Percentiles rank a stretch among this genome's conserved stretches.
phyloP scores from a whole-genome alignment of 2,797 vertebrate species.

The Aeoliscus strigatus region DNA sequence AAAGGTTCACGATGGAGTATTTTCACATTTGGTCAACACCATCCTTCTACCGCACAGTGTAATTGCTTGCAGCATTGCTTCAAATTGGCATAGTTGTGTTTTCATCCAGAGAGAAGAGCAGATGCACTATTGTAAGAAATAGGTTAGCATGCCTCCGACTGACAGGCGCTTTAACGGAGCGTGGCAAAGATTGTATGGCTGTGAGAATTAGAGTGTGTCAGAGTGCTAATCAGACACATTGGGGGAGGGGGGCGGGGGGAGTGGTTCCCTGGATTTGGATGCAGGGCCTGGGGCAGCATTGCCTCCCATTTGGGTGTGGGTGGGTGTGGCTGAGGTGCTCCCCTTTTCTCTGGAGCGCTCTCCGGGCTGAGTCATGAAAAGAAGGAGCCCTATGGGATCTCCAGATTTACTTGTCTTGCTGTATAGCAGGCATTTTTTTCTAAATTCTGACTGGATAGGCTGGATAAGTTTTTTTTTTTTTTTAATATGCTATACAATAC shows the following conservation, averaged over 20 bases:
- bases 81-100: slow-evolving; percentile 32
- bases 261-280: slow-evolving; percentile 31
- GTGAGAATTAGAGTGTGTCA: slow-evolving; percentile 28
- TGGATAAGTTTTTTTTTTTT: slow-evolving; percentile 6
- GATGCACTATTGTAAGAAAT: slow-evolving; percentile 53
- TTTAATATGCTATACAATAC: background rate
- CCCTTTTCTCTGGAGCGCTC: slow-evolving; percentile 43
- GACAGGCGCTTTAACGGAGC: slow-evolving; percentile 44
- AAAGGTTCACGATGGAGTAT: slow-evolving; percentile 16
- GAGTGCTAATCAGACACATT: slow-evolving; percentile 19
- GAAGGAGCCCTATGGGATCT: slow-evolving; percentile 45
- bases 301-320: slow-evolving; percentile 26
- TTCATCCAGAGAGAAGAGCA: slow-evolving; percentile 31
- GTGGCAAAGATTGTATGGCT: slow-evolving; percentile 29
- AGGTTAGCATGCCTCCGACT: slow-evolving; percentile 56
- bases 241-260: background rate
- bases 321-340: slow-evolving; percentile 63
- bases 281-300: slow-evolving; percentile 17
- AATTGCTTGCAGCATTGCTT: slow-evolving; percentile 34
- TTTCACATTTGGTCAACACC: slow-evolving; percentile 7
- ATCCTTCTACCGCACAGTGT: slow-evolving; percentile 19
- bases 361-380: slow-evolving; percentile 43
- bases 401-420: slow-evolving; percentile 39
- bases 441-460: slow-evolving; percentile 1
- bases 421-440: background rate